Percentiles rank a stretch among this genome's conserved stretches.
Evolutionary conservation across 2,797 vertebrate species (phyloP).

Genomic region (Sebastes itinus): DNA sequence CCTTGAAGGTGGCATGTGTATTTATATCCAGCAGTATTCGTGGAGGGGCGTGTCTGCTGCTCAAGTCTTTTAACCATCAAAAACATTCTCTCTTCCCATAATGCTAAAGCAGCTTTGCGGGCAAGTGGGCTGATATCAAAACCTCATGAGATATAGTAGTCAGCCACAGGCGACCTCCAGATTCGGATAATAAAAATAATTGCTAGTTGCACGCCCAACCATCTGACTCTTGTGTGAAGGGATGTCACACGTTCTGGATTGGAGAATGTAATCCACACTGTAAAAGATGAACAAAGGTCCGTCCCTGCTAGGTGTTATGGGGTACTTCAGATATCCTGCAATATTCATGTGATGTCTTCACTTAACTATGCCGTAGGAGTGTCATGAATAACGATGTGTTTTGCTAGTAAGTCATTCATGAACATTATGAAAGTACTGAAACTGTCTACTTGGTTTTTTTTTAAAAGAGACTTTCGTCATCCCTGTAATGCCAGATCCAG

Average conservation of each 20-base stretch:
- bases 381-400: background rate
- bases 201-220: background rate
- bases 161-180: background rate
- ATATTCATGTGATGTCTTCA: background rate
- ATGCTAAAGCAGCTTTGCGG: constrained; percentile 24
- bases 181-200: background rate
- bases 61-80: constrained; percentile 41
- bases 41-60: constrained; percentile 53
- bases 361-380: background rate
- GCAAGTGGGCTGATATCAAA: constrained; percentile 9
- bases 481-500: background rate
- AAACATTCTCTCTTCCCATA: constrained; percentile 32
- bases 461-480: background rate
- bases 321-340: background rate
- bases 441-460: background rate
- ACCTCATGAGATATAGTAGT: background rate
- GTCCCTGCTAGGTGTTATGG: background rate
- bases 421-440: background rate
- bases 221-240: background rate
- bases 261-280: background rate
- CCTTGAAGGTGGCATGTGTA: constrained; percentile 52
- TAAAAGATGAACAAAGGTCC: background rate
- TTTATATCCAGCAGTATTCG: constrained; percentile 54
- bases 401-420: background rate
- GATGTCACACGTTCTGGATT: background rate